A percentile compares a stretch with the other conserved stretches of the same genome.
These are phyloP conservation scores for Nasonia oneida DNA, from an alignment of 2,888 invertebrate genomes.

Conservation along the genomic window DNA sequence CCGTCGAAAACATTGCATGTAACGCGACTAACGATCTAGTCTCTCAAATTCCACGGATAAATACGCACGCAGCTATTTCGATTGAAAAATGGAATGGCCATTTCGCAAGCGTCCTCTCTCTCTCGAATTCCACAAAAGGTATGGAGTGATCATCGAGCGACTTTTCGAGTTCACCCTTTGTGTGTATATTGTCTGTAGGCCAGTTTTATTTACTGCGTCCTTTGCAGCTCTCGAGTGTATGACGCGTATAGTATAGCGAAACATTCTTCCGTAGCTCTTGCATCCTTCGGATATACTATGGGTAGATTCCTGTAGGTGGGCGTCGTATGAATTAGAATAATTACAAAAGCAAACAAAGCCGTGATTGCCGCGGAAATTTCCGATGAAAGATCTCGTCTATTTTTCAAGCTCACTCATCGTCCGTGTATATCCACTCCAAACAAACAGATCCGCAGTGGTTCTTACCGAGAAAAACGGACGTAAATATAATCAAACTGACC, in stretches of 20 bases:
- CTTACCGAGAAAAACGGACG: neutral
- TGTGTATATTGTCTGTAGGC: neutral
- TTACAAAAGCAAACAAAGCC: neutral
- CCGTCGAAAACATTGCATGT: neutral
- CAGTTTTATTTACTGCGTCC: neutral
- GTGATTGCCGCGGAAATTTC: neutral
- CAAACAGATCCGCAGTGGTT: neutral
- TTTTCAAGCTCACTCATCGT: neutral
- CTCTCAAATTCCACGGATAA: neutral
- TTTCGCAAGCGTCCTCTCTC: neutral
- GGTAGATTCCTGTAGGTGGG: neutral
- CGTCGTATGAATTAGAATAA: neutral
- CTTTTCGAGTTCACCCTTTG: neutral
- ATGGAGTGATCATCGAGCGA: neutral
- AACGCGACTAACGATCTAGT: no score
- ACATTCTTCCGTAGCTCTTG: no score
- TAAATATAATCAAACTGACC: conserved; percentile 1
- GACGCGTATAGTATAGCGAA: neutral
- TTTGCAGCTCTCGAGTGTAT: neutral
- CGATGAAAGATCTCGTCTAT: neutral
- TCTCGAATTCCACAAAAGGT: neutral
- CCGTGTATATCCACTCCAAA: neutral
- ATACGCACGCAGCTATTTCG: neutral
- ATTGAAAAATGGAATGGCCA: neutral
- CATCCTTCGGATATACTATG: no score